These are phyloP conservation scores for Solea solea DNA, from an alignment of 2,113 vertebrate genomes.

Conservation along the genomic window DNA sequence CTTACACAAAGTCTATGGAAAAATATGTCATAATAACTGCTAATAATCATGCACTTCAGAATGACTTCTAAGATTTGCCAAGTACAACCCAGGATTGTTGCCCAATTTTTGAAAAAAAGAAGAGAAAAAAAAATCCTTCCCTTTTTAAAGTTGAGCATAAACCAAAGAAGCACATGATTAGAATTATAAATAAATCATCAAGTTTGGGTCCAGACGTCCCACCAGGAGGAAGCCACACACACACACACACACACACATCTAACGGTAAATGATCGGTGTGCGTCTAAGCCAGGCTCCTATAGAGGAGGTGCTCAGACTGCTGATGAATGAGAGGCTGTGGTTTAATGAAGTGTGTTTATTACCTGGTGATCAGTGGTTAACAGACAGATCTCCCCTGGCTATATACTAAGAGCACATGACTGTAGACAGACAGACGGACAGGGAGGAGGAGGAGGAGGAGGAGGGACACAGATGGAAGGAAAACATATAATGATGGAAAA, in stretches of 20 bases:
- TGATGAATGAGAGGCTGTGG: constrained; percentile 72
- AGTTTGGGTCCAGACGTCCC: constrained; percentile 35
- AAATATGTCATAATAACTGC: no score
- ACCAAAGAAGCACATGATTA: constrained; percentile 50
- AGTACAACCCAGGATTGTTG: constrained; percentile 52
- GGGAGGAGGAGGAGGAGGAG: constrained; percentile 1
- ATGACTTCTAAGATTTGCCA: constrained; percentile 35
- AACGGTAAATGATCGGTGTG: constrained; percentile 50
- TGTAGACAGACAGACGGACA: constrained; percentile 18
- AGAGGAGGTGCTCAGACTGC: constrained; percentile 48
- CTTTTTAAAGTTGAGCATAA: constrained; percentile 54
- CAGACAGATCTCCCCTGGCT: constrained; percentile 48
- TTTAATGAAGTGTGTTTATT: constrained; percentile 80
- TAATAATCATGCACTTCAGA: not conserved
- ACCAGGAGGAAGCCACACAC: constrained; percentile 42
- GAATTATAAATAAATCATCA: constrained; percentile 70
- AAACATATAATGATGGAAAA: not conserved
- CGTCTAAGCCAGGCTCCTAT: constrained; percentile 50
- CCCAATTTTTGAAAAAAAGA: constrained; percentile 21
- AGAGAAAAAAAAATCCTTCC: constrained; percentile 43
- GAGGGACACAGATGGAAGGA: not conserved
- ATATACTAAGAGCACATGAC: constrained; percentile 30
- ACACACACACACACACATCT: constrained; percentile 2
- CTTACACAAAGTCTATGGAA: constrained; percentile 1
- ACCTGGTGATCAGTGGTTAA: constrained; percentile 62